phyloP scores from a whole-genome alignment of 2,113 vertebrate species.

The Chionis minor region DNA sequence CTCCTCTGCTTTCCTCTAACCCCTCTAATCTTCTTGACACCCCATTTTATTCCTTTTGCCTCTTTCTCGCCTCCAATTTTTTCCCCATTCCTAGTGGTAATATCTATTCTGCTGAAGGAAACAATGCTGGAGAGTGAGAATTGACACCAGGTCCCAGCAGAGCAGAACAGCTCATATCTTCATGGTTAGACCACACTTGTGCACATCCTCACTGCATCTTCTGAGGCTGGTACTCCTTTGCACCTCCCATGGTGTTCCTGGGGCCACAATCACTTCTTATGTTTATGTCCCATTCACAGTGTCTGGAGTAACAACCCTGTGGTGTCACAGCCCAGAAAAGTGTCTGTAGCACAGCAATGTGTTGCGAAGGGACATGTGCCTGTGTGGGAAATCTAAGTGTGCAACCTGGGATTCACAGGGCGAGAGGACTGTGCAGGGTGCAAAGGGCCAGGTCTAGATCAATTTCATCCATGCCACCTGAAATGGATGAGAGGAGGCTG shows the following conservation, averaged over 20 bases:
- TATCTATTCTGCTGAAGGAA: background rate
- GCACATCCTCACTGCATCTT: background rate
- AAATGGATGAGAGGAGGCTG: background rate
- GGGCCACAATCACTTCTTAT: background rate
- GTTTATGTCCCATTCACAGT: background rate
- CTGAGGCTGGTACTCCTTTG: background rate
- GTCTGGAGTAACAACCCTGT: background rate
- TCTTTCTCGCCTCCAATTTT: background rate
- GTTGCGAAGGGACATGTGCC: background rate
- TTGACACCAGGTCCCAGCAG: background rate
- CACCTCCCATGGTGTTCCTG: background rate
- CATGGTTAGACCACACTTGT: background rate
- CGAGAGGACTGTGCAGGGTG: background rate
- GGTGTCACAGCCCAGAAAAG: background rate
- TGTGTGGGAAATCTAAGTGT: accelerated
- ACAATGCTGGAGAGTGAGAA: background rate
- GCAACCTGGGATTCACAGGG: background rate
- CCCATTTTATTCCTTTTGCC: background rate
- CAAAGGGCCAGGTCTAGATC: background rate
- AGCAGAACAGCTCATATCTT: background rate
- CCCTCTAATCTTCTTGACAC: background rate
- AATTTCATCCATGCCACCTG: background rate
- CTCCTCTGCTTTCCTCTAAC: background rate
- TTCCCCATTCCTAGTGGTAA: background rate
- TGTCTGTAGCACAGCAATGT: background rate